A percentile compares a stretch with the other conserved stretches of the same genome.
These are phyloP conservation scores for Zoanthus sansibaricus DNA, from an alignment of 92 coral and sea anemone genomes.

Conservation along the genomic window DNA sequence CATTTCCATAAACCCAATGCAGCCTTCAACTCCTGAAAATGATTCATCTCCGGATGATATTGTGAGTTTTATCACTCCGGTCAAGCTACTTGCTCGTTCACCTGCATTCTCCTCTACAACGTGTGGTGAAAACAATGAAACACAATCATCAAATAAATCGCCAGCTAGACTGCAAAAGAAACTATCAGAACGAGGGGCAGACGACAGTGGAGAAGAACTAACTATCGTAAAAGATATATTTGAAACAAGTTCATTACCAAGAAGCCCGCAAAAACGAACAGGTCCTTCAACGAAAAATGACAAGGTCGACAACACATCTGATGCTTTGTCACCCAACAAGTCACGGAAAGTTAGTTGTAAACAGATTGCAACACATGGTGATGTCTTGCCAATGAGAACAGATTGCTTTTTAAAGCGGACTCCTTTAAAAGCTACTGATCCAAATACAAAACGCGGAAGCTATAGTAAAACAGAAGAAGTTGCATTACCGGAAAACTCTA, in stretches of 20 bases:
- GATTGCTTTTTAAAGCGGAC: background rate
- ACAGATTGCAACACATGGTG: background rate
- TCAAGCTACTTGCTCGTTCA: conserved; percentile 26
- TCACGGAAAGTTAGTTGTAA: background rate
- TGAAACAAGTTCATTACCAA: background rate
- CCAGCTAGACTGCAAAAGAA: background rate
- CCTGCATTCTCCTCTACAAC: conserved; percentile 2
- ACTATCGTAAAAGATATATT: background rate
- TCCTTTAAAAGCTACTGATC: background rate
- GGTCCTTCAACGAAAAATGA: background rate
- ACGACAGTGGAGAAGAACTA: background rate
- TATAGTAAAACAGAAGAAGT: background rate
- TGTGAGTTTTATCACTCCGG: conserved; percentile 28
- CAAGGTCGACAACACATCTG: background rate
- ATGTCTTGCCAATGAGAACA: background rate
- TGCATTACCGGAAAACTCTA: background rate
- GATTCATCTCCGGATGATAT: background rate
- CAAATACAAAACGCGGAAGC: background rate
- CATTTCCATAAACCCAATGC: background rate
- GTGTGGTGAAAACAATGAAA: background rate
- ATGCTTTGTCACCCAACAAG: background rate
- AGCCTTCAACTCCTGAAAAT: conserved; percentile 28
- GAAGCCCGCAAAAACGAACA: background rate
- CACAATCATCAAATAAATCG: background rate
- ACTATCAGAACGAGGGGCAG: background rate